Conservation (phyloP, 2,888 invertebrate species). For the Eilema sororculum region DNA sequence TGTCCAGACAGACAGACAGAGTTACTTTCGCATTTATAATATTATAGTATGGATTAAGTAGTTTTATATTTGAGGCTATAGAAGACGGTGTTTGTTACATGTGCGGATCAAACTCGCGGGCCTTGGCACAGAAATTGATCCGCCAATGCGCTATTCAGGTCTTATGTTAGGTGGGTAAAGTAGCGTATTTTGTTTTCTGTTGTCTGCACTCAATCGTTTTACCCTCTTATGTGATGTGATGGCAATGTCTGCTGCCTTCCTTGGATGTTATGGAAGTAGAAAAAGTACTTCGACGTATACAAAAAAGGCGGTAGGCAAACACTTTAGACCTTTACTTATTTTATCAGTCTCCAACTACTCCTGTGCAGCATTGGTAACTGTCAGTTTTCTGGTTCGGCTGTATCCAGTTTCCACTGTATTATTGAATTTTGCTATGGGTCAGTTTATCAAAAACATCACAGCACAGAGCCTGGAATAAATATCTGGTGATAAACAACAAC, state of each 20-base stretch:
- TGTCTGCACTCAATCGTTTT: conserved; percentile 11
- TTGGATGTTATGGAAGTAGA: neutral
- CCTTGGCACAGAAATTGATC: conserved; percentile 23
- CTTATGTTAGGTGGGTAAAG: conserved; percentile 14
- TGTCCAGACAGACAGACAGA: too few species aligned
- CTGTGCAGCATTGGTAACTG: neutral
- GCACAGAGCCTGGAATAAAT: neutral
- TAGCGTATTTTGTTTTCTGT: conserved; percentile 21
- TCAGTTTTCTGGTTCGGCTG: neutral
- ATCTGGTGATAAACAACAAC: neutral
- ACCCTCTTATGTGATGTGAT: conserved; percentile 9
- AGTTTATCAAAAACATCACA: neutral
- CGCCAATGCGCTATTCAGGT: conserved; percentile 17
- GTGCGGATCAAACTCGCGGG: conserved; percentile 9
- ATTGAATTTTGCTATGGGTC: neutral
- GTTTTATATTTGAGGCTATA: conserved; percentile 9
- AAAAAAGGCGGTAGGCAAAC: too few species aligned
- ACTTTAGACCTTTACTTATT: neutral
- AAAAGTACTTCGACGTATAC: neutral
- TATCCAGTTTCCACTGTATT: too few species aligned
- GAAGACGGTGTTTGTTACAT: conserved; percentile 5
- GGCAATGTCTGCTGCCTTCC: neutral
- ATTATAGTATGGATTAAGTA: too few species aligned
- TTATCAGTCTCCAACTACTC: neutral
- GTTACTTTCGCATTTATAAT: too few species aligned